Evolutionary conservation across 2,888 invertebrate genomes (phyloP), one percentile per base, ranked within the genome.

Genomic region (Torymus tubicola): DNA sequence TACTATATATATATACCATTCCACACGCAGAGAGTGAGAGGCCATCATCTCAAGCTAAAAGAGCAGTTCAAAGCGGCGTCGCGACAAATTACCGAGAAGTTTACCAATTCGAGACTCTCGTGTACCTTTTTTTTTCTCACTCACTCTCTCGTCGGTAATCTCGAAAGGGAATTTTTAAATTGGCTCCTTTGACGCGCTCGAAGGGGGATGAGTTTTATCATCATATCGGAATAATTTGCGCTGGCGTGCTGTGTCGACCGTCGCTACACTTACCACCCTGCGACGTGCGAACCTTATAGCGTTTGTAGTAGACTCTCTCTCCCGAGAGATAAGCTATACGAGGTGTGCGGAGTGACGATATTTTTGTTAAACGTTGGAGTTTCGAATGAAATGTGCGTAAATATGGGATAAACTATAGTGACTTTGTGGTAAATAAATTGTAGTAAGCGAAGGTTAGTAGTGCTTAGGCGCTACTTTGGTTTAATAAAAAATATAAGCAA

Each of bases 131-230:
- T 42, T 69, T 64, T 55, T 75, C 2, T 21, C 21, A 2, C 21
- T 21, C 21, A 21, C 21, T 21, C 21, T 80, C 73, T 63, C 60
- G 69, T 76, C 84, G 87, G 87, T 89, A 89, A 89, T 90, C 89
- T 89, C 88, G 88, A 82, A 83, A 88, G 88, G 87, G 90, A 87
- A 87, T 89, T 89, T 90, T 90, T 90, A 90, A 90, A 90, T 90
- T 90, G 90, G 88, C 86, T 90, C 86, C 90, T 90, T 90, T 90
- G 90, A 90, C 87, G 87, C 87, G 84, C 85, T 60, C 57, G 42
- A 63, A 86, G 86, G 87, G 87, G 87, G 88, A 89, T 88, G 90
- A 90, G 89, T 90, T 90, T 89, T 87, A 89, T 85, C 86, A 84
- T 84, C 83, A 79, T 88, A 90, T 90, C 86, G 88, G 89, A 90